Evolutionary conservation across 2,797 vertebrate species (phyloP), one percentile per base, ranked within the genome.

Genomic region (Micrastur ruficollis): DNA sequence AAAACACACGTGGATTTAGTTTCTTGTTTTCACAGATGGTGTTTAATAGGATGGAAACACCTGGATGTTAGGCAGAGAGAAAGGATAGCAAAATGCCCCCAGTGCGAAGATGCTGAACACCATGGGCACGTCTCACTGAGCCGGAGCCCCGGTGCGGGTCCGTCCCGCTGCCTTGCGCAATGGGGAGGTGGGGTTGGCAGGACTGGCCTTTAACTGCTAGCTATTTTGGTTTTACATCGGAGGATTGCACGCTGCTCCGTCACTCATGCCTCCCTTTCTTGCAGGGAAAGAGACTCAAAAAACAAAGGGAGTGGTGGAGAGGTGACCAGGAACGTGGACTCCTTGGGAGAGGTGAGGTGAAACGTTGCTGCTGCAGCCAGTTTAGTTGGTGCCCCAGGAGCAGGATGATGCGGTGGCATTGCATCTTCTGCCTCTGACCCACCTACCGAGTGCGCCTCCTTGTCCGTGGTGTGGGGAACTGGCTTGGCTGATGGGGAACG

Each of bases 321-420:
- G 46, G 14, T 0, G 7, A 52, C 36, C 93, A 95, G 95, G 92
- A 89, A 90, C 16, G 81, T 44, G 73, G 78, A 92, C 89, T 85
- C 90, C 56, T 44, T 32, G 53, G 58, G 72, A 93, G 84, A 96
- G 97, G 97, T 97, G 93, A 96, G 94, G 75, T 87, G 89, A 88
- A 95, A 14, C 83, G 55, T 25, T 3, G 3, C 86, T 66, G 42
- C 58, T 0, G 2, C 55, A 90, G 85, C 79, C 81, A 14, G 65
- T 53, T 90, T 81, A 66, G 50, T 90, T 20, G 12, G 81, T 0
- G 1, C 3, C 4, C 62, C 0, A 13, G 72, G 55, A 80, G 59
- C n/a, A 18, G 72, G 50, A 27, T 29, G 34, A 40, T 55, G 59
- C 1, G 1, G 7, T 59, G 52, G 20, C 15, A 9, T 49, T 70